Percentiles rank a stretch among this genome's conserved stretches.
These are phyloP conservation scores for Tetragnatha versicolor DNA, from an alignment of 1,140 invertebrate genomes.

Conservation along the genomic window DNA sequence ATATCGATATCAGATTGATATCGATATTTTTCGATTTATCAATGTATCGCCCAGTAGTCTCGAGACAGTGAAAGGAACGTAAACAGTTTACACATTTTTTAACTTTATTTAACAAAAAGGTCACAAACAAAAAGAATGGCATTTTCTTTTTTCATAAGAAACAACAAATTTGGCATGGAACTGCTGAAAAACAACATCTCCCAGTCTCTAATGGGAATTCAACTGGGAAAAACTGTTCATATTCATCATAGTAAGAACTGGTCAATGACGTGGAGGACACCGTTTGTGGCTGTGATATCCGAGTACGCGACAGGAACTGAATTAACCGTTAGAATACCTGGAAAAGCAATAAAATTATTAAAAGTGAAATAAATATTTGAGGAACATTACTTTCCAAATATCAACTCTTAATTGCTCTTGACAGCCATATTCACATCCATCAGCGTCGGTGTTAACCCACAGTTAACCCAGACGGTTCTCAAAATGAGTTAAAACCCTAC, in stretches of 20 bases:
- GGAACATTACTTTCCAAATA: no score
- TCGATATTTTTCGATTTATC: no score
- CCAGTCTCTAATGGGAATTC: no score
- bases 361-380: neutral
- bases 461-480: no score
- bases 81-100: neutral
- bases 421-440: no score
- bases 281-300: conserved; percentile 63
- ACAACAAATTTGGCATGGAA: conserved; percentile 21
- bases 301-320: conserved; percentile 56
- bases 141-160: neutral
- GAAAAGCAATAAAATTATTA: neutral
- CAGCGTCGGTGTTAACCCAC: no score
- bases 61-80: no score
- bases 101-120: conserved; percentile 8
- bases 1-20: no score
- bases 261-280: conserved; percentile 64
- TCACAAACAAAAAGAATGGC: conserved; percentile 16
- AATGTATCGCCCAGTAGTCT: no score
- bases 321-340: conserved; percentile 58
- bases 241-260: conserved; percentile 47
- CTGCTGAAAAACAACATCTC: neutral
- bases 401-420: no score
- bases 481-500: no score
- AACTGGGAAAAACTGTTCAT: no score